phyloP scores from a whole-genome alignment of 2,888 invertebrate genomes.

The Hydroisotoma schaefferi region DNA sequence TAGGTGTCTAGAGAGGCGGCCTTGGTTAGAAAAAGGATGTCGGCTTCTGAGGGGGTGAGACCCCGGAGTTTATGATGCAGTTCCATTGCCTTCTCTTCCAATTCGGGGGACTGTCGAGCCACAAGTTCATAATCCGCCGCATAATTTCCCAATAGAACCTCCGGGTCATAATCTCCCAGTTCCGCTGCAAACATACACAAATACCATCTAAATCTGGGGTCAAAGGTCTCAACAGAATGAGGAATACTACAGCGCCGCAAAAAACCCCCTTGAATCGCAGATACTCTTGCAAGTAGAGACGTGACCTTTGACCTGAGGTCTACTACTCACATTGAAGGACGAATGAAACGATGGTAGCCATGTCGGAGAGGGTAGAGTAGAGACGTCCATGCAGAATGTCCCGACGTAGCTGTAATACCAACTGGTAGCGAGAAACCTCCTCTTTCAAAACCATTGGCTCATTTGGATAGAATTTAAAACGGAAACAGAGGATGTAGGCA shows the following conservation, averaged over 20 bases:
- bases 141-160: constrained; percentile 82
- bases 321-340: constrained; percentile 84
- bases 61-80: constrained; percentile 84
- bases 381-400: constrained; percentile 92
- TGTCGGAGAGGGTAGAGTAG: constrained; percentile 84
- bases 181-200: constrained; percentile 64
- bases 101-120: constrained; percentile 83
- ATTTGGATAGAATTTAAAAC: constrained; percentile 96
- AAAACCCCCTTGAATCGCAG: background rate
- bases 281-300: background rate
- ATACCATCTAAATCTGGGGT: constrained; percentile 10
- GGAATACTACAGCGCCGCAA: background rate
- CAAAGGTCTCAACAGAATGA: background rate
- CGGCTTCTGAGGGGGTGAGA: constrained; percentile 80
- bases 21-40: constrained; percentile 84
- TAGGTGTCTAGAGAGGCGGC: constrained; percentile 91
- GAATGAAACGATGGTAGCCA: constrained; percentile 82
- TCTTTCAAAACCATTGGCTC: constrained; percentile 90
- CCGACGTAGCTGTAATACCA: constrained; percentile 87
- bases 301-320: background rate
- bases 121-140: constrained; percentile 86
- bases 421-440: constrained; percentile 90
- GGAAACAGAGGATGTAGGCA: constrained; percentile 87
- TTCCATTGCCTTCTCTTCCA: constrained; percentile 90
- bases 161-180: constrained; percentile 88